Evolutionary conservation across 2,888 invertebrate species (phyloP).

Genomic region (Dascillus cervinus): DNA sequence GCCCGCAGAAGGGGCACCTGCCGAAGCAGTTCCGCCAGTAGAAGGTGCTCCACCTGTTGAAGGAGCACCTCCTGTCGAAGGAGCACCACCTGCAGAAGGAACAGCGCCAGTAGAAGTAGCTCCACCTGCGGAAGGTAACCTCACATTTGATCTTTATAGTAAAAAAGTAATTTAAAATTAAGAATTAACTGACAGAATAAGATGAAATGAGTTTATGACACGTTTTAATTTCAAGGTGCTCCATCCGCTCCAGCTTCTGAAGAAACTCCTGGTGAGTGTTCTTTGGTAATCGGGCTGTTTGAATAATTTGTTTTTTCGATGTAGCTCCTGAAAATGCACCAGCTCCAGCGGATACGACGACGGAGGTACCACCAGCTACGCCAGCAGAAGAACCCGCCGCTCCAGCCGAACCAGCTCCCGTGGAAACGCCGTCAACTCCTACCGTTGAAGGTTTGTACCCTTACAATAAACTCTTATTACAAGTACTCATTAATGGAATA

Average conservation of each 20-base stretch:
- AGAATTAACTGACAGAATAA: too few species aligned
- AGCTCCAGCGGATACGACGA: constrained; percentile 17
- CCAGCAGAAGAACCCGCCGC: constrained; percentile 9
- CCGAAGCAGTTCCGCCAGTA: constrained; percentile 32
- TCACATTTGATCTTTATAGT: too few species aligned
- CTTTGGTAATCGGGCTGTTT: too few species aligned
- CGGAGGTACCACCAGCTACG: constrained; percentile 13
- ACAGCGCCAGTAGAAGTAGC: constrained; percentile 37
- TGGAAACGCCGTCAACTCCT: constrained; percentile 24
- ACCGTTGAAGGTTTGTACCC: constrained; percentile 19
- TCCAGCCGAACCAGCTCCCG: constrained; percentile 34
- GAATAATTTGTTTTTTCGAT: too few species aligned
- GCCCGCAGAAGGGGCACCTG: constrained; percentile 27
- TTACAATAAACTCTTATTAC: constrained; percentile 1
- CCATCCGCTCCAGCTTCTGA: constrained; percentile 24
- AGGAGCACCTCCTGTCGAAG: constrained; percentile 29
- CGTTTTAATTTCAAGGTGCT: too few species aligned
- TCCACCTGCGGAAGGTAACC: constrained; percentile 26
- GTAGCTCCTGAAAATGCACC: constrained; percentile 22
- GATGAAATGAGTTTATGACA: too few species aligned
- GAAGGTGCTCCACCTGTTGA: constrained; percentile 34
- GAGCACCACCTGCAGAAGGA: constrained; percentile 25
- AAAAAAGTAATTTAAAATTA: too few species aligned
- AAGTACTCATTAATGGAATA: constrained; percentile 1
- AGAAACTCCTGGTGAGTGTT: too few species aligned